Conservation (phyloP, 2,888 invertebrate species). For the Incurvaria masculella region DNA sequence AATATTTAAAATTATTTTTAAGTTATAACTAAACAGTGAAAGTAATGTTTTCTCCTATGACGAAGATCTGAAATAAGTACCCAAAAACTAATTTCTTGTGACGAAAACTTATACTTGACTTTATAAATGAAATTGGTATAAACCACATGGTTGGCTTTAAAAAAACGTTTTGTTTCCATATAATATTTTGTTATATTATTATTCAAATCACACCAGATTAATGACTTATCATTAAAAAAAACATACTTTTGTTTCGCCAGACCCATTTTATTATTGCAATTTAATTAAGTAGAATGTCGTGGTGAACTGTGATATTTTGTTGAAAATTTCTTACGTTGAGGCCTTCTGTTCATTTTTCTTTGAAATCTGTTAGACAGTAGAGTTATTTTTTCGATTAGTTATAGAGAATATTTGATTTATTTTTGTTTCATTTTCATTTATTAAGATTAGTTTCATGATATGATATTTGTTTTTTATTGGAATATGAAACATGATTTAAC, state of each 20-base stretch:
- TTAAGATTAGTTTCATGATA: background rate
- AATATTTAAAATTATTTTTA: constrained; percentile 16
- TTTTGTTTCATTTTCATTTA: too few species aligned
- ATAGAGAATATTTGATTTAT: too few species aligned
- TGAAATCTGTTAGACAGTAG: background rate
- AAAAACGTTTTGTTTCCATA: constrained; percentile 18
- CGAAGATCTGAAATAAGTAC: too few species aligned
- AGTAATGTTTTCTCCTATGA: too few species aligned
- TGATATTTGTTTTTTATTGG: background rate
- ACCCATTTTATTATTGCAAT: too few species aligned
- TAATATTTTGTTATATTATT: background rate
- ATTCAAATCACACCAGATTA: too few species aligned
- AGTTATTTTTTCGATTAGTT: background rate
- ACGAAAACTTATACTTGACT: background rate
- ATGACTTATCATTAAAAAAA: too few species aligned
- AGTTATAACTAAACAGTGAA: too few species aligned
- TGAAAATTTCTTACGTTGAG: constrained; percentile 46
- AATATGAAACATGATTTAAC: background rate
- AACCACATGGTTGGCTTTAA: constrained; percentile 18
- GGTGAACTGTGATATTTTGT: constrained; percentile 57
- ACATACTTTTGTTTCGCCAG: too few species aligned
- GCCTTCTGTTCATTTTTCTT: background rate
- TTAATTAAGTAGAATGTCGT: constrained; percentile 48
- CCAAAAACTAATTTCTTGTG: too few species aligned
- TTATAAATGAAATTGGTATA: constrained; percentile 12